Conservation (phyloP, 1,140 invertebrate genomes). For the Aleiodes sp. region DNA sequence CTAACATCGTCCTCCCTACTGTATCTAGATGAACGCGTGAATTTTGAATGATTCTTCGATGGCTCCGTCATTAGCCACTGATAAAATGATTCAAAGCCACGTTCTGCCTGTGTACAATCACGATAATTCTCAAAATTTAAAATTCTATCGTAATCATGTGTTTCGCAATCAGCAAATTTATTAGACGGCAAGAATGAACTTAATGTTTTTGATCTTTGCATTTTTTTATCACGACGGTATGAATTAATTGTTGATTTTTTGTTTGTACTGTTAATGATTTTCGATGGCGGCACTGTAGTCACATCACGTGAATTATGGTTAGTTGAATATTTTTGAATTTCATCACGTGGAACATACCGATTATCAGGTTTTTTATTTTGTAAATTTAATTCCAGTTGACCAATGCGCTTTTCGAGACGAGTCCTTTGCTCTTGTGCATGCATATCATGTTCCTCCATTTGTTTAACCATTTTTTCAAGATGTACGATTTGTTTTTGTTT, state of each 20-base stretch:
- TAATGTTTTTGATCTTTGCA: background rate
- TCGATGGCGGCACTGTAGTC: background rate
- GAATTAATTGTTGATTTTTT: background rate
- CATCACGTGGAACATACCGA: slow-evolving; percentile 49
- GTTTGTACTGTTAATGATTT: background rate
- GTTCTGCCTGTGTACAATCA: background rate
- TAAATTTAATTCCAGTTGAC: slow-evolving; percentile 65
- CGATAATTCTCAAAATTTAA: slow-evolving; percentile 13
- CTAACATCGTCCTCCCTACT: slow-evolving; percentile 16
- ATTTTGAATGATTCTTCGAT: background rate
- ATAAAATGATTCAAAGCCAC: slow-evolving; percentile 31
- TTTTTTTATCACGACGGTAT: background rate
- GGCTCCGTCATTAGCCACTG: slow-evolving; percentile 35
- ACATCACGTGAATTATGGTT: background rate
- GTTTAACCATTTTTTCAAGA: slow-evolving; percentile 69
- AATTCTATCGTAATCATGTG: background rate
- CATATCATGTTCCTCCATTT: slow-evolving; percentile 70
- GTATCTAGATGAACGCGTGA: slow-evolving; percentile 9
- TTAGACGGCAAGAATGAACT: background rate
- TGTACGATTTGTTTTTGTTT: slow-evolving; percentile 70
- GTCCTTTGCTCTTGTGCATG: slow-evolving; percentile 70
- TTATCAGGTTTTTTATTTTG: slow-evolving; percentile 45
- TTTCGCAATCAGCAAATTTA: background rate
- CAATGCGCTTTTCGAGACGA: slow-evolving; percentile 71
- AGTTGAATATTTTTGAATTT: background rate